phyloP scores from a whole-genome alignment of 1,140 invertebrate genomes.

The Adelges cooleyi region DNA sequence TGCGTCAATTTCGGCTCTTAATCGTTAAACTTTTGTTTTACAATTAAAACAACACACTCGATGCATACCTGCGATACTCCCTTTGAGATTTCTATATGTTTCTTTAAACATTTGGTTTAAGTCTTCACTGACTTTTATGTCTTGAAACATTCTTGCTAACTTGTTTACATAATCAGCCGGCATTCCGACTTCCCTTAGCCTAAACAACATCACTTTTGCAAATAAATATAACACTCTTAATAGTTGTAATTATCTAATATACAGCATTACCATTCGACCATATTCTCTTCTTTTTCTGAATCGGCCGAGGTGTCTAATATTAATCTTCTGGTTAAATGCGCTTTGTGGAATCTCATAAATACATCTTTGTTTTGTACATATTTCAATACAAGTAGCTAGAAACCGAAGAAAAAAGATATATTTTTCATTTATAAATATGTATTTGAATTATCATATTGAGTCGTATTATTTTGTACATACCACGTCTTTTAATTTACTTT shows the following conservation, averaged over 20 bases:
- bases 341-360: conserved; percentile 99
- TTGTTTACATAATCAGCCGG: conserved; percentile 99
- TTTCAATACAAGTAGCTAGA: conserved; percentile 83
- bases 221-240: background rate
- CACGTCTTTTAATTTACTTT: conserved; percentile 82
- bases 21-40: no score
- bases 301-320: conserved; percentile 95
- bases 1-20: no score
- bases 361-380: conserved; percentile 99
- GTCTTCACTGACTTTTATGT: conserved; percentile 97
- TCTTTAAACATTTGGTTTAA: conserved; percentile 89
- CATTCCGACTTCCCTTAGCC: conserved; percentile 88
- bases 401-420: conserved; percentile 29
- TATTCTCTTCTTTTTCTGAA: conserved; percentile 98
- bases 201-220: conserved; percentile 22
- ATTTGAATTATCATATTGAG: no score
- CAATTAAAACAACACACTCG: no score
- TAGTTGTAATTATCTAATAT: background rate
- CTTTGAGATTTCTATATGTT: conserved; percentile 46
- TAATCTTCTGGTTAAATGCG: conserved; percentile 87
- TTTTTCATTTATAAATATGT: background rate
- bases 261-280: conserved; percentile 79
- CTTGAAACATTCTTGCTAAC: conserved; percentile 92
- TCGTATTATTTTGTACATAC: conserved; percentile 42
- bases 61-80: conserved; percentile 44